A percentile compares a stretch with the other conserved stretches of the same genome.
Conservation (phyloP, 2,113 vertebrate species). For the Puffinus mauretanicus region DNA sequence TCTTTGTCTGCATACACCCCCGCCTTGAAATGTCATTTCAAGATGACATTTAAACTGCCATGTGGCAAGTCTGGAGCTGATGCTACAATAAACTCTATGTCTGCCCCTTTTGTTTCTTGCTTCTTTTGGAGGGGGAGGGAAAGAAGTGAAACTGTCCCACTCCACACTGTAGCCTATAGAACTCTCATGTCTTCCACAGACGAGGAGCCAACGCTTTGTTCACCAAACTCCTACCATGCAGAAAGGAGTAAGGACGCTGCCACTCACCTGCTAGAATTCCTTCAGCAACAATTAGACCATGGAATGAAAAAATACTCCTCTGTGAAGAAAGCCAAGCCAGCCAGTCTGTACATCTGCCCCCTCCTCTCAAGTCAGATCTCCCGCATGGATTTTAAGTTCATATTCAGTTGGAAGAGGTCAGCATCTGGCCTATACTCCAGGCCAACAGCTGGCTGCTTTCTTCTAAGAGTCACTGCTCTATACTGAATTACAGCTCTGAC, state of each 20-base stretch:
- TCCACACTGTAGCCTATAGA: background rate
- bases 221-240: background rate
- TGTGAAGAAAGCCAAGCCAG: background rate
- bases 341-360: background rate
- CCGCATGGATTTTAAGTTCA: accelerated
- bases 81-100: background rate
- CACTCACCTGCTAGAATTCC: background rate
- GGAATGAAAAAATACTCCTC: background rate
- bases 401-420: background rate
- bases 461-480: background rate
- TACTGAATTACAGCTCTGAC: background rate
- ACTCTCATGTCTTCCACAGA: background rate
- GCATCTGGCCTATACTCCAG: background rate
- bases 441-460: background rate
- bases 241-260: background rate
- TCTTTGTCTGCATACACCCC: background rate
- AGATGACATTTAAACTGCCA: background rate
- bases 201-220: background rate
- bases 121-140: background rate
- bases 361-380: background rate
- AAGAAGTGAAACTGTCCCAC: background rate
- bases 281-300: background rate
- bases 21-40: background rate
- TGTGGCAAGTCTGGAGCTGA: background rate
- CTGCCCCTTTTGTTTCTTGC: background rate